Evolutionary conservation across 1,140 invertebrate genomes (phyloP), one percentile per base, ranked within the genome.

Genomic region (Doryteuthis pealeii): DNA sequence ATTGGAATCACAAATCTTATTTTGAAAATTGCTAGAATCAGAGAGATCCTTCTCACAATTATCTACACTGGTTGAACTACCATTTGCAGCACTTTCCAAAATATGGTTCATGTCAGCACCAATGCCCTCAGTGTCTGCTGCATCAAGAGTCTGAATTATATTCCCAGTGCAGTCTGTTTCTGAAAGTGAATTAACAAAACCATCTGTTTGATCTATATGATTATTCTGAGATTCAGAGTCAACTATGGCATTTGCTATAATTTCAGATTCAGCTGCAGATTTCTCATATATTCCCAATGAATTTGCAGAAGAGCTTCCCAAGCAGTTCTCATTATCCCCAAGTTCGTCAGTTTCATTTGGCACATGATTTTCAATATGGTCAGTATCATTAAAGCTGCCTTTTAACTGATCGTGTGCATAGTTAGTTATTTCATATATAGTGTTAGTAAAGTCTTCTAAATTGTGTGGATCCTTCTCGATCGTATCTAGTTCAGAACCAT

Each of bases 321-420:
- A 5, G 26, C 26, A 62, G 26, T n/a, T 62, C 54, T 62, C 54
- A 22, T 6, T n/a, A 62, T 62, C 26, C 18, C 12, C 54, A n/a
- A 62, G 22, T 2, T 22, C 6, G 54, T 62, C 54, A n/a, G 54
- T 62, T 62, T 22, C 54, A n/a, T 28, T 28, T 62, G 54, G 26
- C 6, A 62, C 54, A 62, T 62, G 18, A 62, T 62, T 62, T 62
- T 62, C 54, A 62, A 62, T 62, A 12, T 28, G 26, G 54, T 62
- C 26, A 28, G 54, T 62, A 6, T 62, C 54, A 28, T 62, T 62
- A 28, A 12, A 12, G 18, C 26, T 28, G 18, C 26, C 54, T 62
- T 62, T 62, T 18, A 28, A 62, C 18, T 22, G 54, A 62, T 15
- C 18, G 18, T 62, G 54, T 6, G 54, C 22, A 62, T n/a, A 62